Conservation (phyloP, 2,888 invertebrate genomes). For the Brachyopa scutellaris region DNA sequence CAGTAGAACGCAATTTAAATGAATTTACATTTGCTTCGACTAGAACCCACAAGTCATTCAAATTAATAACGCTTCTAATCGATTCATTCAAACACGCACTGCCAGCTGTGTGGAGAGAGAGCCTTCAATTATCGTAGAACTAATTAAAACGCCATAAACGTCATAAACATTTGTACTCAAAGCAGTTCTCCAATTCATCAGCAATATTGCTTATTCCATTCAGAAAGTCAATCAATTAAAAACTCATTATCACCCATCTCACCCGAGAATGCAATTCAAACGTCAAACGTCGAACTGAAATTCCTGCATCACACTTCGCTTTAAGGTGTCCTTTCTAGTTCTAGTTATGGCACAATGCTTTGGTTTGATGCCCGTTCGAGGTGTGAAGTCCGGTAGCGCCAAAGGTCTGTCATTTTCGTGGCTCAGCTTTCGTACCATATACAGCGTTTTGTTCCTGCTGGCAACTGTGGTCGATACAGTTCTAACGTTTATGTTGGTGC, state of each 20-base stretch:
- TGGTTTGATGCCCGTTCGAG: slow-evolving; percentile 79
- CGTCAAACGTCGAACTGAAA: background rate
- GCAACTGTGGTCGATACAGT: slow-evolving; percentile 75
- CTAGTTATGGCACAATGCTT: slow-evolving; percentile 79
- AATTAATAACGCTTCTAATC: too few species aligned
- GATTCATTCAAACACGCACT: too few species aligned
- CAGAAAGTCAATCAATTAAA: background rate
- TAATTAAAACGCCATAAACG: background rate
- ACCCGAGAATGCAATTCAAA: background rate
- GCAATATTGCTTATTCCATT: background rate
- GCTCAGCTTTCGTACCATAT: slow-evolving; percentile 77
- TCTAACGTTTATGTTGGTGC: slow-evolving; percentile 75
- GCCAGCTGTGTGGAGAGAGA: too few species aligned
- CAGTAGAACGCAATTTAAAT: too few species aligned
- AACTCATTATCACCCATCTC: background rate
- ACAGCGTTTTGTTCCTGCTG: slow-evolving; percentile 75
- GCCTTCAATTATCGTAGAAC: background rate
- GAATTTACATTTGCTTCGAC: too few species aligned
- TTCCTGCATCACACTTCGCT: background rate
- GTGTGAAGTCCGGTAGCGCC: slow-evolving; percentile 74
- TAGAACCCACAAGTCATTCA: too few species aligned
- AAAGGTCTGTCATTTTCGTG: slow-evolving; percentile 80
- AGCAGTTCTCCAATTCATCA: background rate
- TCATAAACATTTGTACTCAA: background rate
- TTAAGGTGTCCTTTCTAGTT: too few species aligned